Percentiles rank a stretch among this genome's conserved stretches.
phyloP scores from a whole-genome alignment of 2,888 invertebrate species.

The Mycogona germanica region DNA sequence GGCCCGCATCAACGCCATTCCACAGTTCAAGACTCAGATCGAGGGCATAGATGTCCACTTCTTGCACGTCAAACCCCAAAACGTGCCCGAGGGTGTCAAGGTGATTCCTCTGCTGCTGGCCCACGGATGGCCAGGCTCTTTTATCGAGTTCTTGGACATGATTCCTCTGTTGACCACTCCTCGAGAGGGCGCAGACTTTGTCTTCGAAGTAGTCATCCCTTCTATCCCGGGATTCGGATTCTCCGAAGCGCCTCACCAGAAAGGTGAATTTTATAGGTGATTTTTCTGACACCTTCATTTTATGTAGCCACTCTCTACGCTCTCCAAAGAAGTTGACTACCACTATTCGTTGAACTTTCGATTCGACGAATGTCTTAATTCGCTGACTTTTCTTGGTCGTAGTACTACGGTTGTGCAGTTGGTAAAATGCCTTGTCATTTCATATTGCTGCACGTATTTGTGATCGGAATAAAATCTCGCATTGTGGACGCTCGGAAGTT shows the following conservation, averaged over 20 bases:
- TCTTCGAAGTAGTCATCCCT: constrained; percentile 36
- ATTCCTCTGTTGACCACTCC: constrained; percentile 45
- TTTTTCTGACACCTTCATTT: no score
- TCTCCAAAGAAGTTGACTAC: no score
- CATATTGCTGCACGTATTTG: no score
- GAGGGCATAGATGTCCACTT: constrained; percentile 66
- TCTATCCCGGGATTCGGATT: constrained; percentile 44
- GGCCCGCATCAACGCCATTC: constrained; percentile 53
- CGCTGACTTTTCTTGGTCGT: no score
- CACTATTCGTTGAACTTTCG: no score
- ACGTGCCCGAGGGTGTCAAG: constrained; percentile 26
- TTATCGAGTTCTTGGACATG: constrained; percentile 64
- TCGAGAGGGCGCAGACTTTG: constrained; percentile 22
- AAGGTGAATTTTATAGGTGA: no score
- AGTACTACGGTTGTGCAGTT: no score
- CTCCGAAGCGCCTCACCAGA: constrained; percentile 43
- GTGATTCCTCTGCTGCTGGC: constrained; percentile 55
- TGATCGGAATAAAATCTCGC: no score
- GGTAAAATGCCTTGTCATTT: no score
- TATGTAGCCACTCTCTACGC: no score
- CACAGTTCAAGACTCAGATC: constrained; percentile 62
- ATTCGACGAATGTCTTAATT: no score
- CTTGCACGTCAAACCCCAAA: constrained; percentile 50
- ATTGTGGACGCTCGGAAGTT: no score
- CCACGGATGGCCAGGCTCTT: constrained; percentile 79